These are phyloP conservation scores for Gephyroberyx darwinii DNA, from an alignment of 2,797 vertebrate species.

Conservation along the genomic window DNA sequence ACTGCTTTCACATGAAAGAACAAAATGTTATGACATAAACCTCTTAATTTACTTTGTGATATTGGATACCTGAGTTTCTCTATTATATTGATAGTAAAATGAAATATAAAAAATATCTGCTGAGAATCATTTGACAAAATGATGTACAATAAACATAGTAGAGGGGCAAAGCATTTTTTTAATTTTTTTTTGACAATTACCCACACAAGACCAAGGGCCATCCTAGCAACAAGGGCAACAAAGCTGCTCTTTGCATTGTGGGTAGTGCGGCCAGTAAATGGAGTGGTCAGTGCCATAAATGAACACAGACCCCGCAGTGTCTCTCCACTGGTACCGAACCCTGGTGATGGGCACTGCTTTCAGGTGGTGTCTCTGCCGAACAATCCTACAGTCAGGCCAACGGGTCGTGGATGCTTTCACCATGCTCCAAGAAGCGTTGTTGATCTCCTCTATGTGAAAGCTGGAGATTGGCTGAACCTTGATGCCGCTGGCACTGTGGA, in stretches of 20 bases:
- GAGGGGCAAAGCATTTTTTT: no score
- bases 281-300: conserved; percentile 12
- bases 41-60: background rate
- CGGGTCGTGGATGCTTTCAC: background rate
- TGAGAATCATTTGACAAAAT: background rate
- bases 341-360: conserved; percentile 17
- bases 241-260: background rate
- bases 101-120: background rate
- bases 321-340: conserved; percentile 22
- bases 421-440: background rate
- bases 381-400: background rate
- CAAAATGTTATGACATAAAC: background rate
- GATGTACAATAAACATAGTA: background rate
- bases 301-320: conserved; percentile 3
- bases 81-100: background rate
- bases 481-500: conserved; percentile 2
- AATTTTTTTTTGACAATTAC: no score
- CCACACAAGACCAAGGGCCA: no score
- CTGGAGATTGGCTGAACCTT: background rate
- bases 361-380: conserved; percentile 29
- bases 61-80: conserved; percentile 14
- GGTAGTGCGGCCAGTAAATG: conserved; percentile 9
- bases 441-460: conserved; percentile 1
- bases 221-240: background rate
- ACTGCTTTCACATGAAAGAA: conserved; percentile 21